A percentile compares a stretch with the other conserved stretches of the same genome.
These are phyloP conservation scores for Cabera pusaria DNA, from an alignment of 2,888 invertebrate genomes.

Conservation along the genomic window DNA sequence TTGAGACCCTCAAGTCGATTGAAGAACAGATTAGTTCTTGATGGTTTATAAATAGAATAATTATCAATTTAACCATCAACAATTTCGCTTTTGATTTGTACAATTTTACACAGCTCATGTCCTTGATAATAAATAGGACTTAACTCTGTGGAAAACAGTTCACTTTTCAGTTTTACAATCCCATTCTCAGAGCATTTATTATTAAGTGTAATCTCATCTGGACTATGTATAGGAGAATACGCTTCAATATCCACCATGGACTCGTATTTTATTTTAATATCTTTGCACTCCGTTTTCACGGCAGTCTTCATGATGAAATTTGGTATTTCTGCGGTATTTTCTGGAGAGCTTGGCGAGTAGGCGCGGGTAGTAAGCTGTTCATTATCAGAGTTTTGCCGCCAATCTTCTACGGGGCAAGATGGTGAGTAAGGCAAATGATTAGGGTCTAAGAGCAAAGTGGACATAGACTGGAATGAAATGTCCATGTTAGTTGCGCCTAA, in stretches of 20 bases:
- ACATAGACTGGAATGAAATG: conserved; percentile 18
- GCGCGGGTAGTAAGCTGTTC: neutral
- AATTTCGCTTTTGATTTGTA: too few species aligned
- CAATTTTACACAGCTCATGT: too few species aligned
- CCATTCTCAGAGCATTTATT: too few species aligned
- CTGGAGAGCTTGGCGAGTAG: conserved; percentile 11
- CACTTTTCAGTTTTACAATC: conserved; percentile 15
- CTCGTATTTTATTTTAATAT: conserved; percentile 19
- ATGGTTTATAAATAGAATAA: too few species aligned
- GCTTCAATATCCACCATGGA: conserved; percentile 15
- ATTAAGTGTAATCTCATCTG: conserved; percentile 2
- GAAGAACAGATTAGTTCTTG: too few species aligned
- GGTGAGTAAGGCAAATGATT: conserved; percentile 7
- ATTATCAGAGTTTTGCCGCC: conserved; percentile 4
- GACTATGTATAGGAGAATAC: conserved; percentile 19
- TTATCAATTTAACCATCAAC: too few species aligned
- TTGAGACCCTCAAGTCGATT: too few species aligned
- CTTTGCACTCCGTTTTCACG: neutral
- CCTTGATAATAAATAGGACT: conserved; percentile 8
- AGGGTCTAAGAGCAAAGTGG: conserved; percentile 20
- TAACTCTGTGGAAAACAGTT: conserved; percentile 5
- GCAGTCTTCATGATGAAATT: neutral
- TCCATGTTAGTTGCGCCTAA: conserved; percentile 15
- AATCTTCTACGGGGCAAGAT: conserved; percentile 7
- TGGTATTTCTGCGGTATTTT: neutral